phyloP scores from a whole-genome alignment of 2,888 invertebrate species.

The Frankliniella fusca region DNA sequence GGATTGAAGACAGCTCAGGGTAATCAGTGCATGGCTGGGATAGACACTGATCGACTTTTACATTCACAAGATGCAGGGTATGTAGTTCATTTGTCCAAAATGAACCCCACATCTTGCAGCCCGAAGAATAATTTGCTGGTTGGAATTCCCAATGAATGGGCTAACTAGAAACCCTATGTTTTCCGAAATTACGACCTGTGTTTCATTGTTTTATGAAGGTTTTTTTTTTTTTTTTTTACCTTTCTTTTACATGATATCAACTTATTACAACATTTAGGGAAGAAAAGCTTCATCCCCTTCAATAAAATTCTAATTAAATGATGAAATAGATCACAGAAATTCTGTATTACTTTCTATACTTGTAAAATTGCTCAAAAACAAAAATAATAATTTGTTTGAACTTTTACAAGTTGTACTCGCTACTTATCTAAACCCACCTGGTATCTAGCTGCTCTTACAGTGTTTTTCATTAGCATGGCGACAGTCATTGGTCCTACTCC shows the following conservation, averaged over 20 bases:
- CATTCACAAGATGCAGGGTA: slow-evolving; percentile 74
- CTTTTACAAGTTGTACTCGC: too few relatives aligned
- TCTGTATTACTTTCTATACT: too few relatives aligned
- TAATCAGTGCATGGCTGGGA: slow-evolving; percentile 77
- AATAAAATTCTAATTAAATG: too few relatives aligned
- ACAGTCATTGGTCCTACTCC: slow-evolving; percentile 95
- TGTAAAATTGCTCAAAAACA: too few relatives aligned
- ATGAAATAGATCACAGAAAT: too few relatives aligned
- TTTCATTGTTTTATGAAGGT: neutral
- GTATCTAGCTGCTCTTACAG: slow-evolving; percentile 45
- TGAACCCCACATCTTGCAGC: slow-evolving; percentile 78
- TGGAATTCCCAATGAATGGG: slow-evolving; percentile 52
- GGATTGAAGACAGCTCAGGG: slow-evolving; percentile 70
- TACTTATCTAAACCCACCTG: neutral
- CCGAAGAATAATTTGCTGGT: slow-evolving; percentile 87
- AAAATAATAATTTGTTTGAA: too few relatives aligned
- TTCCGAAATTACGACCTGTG: too few relatives aligned
- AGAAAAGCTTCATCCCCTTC: neutral
- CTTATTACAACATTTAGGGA: neutral
- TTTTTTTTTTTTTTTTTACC: neutral
- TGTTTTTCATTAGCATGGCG: slow-evolving; percentile 88
- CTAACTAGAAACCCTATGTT: neutral
- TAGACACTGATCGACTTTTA: slow-evolving; percentile 79
- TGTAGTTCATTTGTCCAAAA: slow-evolving; percentile 65
- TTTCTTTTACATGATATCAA: neutral